Conservation (phyloP, 2,888 invertebrate genomes). For the Harpalus rubripes region DNA sequence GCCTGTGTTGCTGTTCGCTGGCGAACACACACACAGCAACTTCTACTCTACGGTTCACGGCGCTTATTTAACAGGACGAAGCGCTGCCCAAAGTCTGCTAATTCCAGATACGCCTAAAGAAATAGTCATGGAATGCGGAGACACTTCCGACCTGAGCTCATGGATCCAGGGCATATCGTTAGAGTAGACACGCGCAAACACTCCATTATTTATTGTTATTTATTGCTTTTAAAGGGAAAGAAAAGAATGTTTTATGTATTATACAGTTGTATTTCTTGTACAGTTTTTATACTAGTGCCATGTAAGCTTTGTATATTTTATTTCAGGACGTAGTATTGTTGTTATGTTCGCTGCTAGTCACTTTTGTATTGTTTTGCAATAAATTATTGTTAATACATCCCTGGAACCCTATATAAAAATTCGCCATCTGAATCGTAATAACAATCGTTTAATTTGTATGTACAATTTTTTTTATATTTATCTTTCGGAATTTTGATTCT, state of each 20-base stretch:
- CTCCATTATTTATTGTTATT: slow-evolving; percentile 62
- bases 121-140: slow-evolving; percentile 85
- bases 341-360: slow-evolving; percentile 50
- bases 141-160: slow-evolving; percentile 89
- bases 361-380: slow-evolving; percentile 65
- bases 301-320: slow-evolving; percentile 24
- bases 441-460: slow-evolving; percentile 88
- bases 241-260: slow-evolving; percentile 45
- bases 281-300: slow-evolving; percentile 61
- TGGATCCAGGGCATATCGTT: slow-evolving; percentile 94
- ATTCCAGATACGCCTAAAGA: slow-evolving; percentile 82
- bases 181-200: slow-evolving; percentile 77
- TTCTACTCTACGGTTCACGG: slow-evolving; percentile 98
- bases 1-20: slow-evolving; percentile 93
- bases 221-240: slow-evolving; percentile 34
- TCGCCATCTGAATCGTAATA: slow-evolving; percentile 90
- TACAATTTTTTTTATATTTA: slow-evolving; percentile 81
- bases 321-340: background rate
- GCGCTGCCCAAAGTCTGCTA: slow-evolving; percentile 87
- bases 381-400: slow-evolving; percentile 77
- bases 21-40: slow-evolving; percentile 96
- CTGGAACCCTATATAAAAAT: slow-evolving; percentile 89
- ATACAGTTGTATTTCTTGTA: slow-evolving; percentile 51
- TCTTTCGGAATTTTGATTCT: slow-evolving; percentile 86
- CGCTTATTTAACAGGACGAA: slow-evolving; percentile 92